phyloP scores from a whole-genome alignment of 2,888 invertebrate genomes.

The Acanthopleura granulata region DNA sequence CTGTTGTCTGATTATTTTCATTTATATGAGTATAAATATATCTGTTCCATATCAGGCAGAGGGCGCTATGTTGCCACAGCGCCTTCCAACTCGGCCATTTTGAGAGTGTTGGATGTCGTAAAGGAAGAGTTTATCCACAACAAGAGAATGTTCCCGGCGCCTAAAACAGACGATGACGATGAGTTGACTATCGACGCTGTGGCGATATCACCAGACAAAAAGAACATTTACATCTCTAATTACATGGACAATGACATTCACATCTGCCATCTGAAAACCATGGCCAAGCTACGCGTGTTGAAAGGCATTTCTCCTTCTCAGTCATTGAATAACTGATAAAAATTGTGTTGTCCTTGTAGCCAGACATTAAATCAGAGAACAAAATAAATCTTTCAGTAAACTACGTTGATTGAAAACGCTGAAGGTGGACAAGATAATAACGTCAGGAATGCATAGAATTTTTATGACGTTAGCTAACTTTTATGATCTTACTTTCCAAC shows the following conservation, averaged over 20 bases:
- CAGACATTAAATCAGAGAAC: too few relatives aligned
- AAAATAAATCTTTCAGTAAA: too few relatives aligned
- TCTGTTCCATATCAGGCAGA: slow-evolving; percentile 1
- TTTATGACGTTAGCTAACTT: too few relatives aligned
- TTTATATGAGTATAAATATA: too few relatives aligned
- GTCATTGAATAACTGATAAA: too few relatives aligned
- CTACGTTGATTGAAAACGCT: too few relatives aligned
- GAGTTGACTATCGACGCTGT: slow-evolving; percentile 41
- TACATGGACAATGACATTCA: slow-evolving; percentile 38
- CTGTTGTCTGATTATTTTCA: too few relatives aligned
- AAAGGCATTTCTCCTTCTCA: slow-evolving; percentile 32
- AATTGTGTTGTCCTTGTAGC: too few relatives aligned
- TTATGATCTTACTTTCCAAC: too few relatives aligned
- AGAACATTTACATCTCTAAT: slow-evolving; percentile 37
- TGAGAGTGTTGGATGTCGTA: slow-evolving; percentile 33
- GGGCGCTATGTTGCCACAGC: slow-evolving; percentile 16
- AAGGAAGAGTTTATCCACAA: slow-evolving; percentile 29
- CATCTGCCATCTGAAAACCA: slow-evolving; percentile 36
- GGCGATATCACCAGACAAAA: slow-evolving; percentile 39
- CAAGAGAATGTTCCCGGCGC: slow-evolving; percentile 19
- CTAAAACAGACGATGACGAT: slow-evolving; percentile 28
- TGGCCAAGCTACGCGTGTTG: slow-evolving; percentile 31
- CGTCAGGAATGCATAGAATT: too few relatives aligned
- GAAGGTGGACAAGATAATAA: too few relatives aligned
- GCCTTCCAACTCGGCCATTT: slow-evolving; percentile 29